Evolutionary conservation across 2,888 invertebrate genomes (phyloP).

Genomic region (Cremastinae sp.): DNA sequence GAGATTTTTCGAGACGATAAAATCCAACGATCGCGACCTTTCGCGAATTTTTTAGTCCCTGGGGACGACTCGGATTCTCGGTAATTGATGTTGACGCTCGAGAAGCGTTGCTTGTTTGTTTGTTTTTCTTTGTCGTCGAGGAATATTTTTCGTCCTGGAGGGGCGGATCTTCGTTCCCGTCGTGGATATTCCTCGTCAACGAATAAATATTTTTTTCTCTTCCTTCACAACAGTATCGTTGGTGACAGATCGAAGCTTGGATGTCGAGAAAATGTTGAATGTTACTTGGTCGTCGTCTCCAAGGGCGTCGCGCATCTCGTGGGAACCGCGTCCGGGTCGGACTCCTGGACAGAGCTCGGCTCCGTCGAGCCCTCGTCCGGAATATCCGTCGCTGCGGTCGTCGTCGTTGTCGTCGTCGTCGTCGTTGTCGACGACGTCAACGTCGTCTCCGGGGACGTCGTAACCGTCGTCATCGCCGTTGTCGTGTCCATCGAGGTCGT

Average conservation of each 20-base stretch:
- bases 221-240: constrained; percentile 48
- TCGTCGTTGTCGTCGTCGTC: constrained; percentile 9
- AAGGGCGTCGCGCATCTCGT: constrained; percentile 67
- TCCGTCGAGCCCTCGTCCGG: constrained; percentile 39
- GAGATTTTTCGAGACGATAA: background rate
- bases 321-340: constrained; percentile 65
- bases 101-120: no score
- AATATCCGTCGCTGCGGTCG: constrained; percentile 1
- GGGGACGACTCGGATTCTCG: no score
- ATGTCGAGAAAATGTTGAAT: constrained; percentile 62
- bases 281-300: constrained; percentile 70
- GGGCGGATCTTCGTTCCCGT: no score
- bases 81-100: no score
- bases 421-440: background rate
- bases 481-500: constrained; percentile 22
- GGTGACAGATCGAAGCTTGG: constrained; percentile 55
- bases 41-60: no score
- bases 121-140: no score
- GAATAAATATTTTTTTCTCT: background rate
- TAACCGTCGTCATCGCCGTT: background rate
- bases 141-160: no score
- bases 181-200: background rate
- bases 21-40: no score
- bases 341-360: constrained; percentile 53
- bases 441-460: background rate